Percentiles rank a stretch among this genome's conserved stretches.
Conservation (phyloP, 2,797 vertebrate genomes). For the Lithobates sylvaticus region DNA sequence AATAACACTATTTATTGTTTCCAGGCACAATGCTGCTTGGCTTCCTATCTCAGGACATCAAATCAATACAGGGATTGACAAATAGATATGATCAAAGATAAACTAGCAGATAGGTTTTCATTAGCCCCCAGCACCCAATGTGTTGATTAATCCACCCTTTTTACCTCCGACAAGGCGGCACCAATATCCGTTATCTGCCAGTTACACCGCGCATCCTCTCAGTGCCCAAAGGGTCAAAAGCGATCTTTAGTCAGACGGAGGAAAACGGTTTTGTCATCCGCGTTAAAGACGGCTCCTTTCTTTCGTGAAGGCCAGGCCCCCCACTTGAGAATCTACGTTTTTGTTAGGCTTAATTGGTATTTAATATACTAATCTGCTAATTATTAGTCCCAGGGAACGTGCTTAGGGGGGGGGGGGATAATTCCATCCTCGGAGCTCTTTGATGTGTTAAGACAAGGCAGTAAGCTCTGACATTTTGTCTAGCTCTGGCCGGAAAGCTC, state of each 20-base stretch:
- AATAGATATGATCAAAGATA: slow-evolving; percentile 44
- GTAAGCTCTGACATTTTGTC: background rate
- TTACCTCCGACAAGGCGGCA: background rate
- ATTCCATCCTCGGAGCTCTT: slow-evolving; percentile 40
- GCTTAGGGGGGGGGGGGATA: slow-evolving; percentile 44
- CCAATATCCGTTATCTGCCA: background rate
- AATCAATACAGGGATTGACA: slow-evolving; percentile 44
- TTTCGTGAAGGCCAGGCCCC: slow-evolving; percentile 18
- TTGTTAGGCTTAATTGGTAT: slow-evolving; percentile 52
- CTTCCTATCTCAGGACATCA: background rate
- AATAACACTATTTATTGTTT: background rate
- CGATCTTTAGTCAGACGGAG: background rate
- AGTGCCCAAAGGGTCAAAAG: slow-evolving; percentile 23
- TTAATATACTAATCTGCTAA: slow-evolving; percentile 57
- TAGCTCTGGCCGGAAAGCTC: background rate
- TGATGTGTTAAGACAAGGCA: slow-evolving; percentile 47
- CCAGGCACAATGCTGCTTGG: background rate
- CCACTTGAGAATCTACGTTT: slow-evolving; percentile 53
- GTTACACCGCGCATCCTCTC: background rate
- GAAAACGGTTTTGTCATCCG: background rate
- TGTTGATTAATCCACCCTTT: slow-evolving; percentile 1
- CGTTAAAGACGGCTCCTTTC: background rate
- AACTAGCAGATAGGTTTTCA: slow-evolving; percentile 15
- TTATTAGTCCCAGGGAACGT: slow-evolving; percentile 52
- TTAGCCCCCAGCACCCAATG: background rate